These are phyloP conservation scores for Drosophila prostipennis DNA, from an alignment of 2,888 invertebrate species.

Conservation along the genomic window DNA sequence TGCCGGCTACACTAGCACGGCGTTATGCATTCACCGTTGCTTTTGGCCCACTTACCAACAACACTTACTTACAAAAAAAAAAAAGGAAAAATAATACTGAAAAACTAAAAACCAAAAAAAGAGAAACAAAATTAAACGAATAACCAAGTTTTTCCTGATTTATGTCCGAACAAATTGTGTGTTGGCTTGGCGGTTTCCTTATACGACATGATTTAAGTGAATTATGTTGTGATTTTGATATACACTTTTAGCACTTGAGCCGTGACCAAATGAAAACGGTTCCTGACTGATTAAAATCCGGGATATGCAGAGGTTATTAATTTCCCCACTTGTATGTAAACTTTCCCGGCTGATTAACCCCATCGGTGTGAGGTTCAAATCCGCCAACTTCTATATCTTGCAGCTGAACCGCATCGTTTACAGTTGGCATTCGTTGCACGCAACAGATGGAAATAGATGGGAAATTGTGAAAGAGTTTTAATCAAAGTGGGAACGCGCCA, in stretches of 20 bases:
- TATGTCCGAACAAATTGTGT: slow-evolving; percentile 41
- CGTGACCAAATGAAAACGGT: slow-evolving; percentile 12
- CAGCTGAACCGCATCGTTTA: slow-evolving; percentile 18
- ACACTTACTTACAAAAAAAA: slow-evolving; percentile 5
- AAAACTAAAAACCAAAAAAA: slow-evolving; percentile 2
- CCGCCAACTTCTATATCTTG: slow-evolving; percentile 19
- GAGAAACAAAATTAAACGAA: slow-evolving; percentile 19
- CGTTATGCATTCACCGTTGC: slow-evolving; percentile 53
- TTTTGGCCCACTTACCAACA: slow-evolving; percentile 45
- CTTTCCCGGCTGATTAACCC: slow-evolving; percentile 42
- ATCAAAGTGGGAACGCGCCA: slow-evolving; percentile 35
- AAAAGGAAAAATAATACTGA: not conserved
- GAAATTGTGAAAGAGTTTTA: slow-evolving; percentile 45
- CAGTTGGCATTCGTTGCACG: slow-evolving; percentile 43
- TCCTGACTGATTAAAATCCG: slow-evolving; percentile 13
- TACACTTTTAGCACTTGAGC: slow-evolving; percentile 13
- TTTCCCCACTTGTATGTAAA: slow-evolving; percentile 9
- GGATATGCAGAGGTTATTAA: slow-evolving; percentile 9
- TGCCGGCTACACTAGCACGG: slow-evolving; percentile 33
- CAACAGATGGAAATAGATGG: slow-evolving; percentile 40
- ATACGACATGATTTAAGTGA: slow-evolving; percentile 28
- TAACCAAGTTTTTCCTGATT: slow-evolving; percentile 48
- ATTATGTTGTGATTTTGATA: slow-evolving; percentile 30
- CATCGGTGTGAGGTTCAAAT: slow-evolving; percentile 28
- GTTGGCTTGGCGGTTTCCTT: slow-evolving; percentile 27